Conservation (phyloP, 37 sponge, comb jelly and placozoan genomes). For the Aphrocallistes beatrix region DNA sequence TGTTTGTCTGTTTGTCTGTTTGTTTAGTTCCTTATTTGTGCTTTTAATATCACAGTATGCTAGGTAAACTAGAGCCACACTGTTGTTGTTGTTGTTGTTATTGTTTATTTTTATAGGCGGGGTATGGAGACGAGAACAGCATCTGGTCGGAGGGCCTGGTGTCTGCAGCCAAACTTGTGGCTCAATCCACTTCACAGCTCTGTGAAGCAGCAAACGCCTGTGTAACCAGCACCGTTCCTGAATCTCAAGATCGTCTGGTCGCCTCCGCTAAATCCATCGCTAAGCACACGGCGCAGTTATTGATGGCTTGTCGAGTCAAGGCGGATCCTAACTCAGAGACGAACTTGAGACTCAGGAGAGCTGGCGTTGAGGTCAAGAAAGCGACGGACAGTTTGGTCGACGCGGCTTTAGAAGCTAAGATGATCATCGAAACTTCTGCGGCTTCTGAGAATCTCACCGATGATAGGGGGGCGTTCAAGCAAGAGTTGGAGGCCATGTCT, state of each 20-base stretch:
- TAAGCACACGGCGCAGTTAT: slow-evolving; percentile 79
- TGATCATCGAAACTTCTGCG: background rate
- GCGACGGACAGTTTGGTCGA: slow-evolving; percentile 78
- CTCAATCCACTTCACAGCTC: slow-evolving; percentile 65
- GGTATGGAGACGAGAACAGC: slow-evolving; percentile 49
- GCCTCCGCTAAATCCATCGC: slow-evolving; percentile 75
- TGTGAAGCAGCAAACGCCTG: slow-evolving; percentile 94
- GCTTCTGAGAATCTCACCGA: background rate
- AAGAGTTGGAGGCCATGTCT: slow-evolving; percentile 75
- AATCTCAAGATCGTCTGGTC: background rate
- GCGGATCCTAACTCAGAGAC: slow-evolving; percentile 73
- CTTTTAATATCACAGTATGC: too few species aligned
- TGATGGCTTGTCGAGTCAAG: slow-evolving; percentile 86
- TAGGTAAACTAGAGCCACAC: too few species aligned
- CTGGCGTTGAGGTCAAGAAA: slow-evolving; percentile 80
- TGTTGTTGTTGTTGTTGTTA: too few species aligned
- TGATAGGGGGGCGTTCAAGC: slow-evolving; percentile 23
- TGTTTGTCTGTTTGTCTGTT: too few species aligned
- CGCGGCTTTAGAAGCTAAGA: slow-evolving; percentile 64
- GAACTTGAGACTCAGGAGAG: slow-evolving; percentile 68
- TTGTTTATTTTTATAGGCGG: too few species aligned
- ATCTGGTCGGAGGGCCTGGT: slow-evolving; percentile 96
- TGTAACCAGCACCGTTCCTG: slow-evolving; percentile 7
- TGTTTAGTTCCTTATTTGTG: too few species aligned
- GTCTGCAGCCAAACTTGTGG: slow-evolving; percentile 87